Evolutionary conservation across 1,140 invertebrate genomes (phyloP), one percentile per base, ranked within the genome.

Genomic region (Drosophila willistoni): DNA sequence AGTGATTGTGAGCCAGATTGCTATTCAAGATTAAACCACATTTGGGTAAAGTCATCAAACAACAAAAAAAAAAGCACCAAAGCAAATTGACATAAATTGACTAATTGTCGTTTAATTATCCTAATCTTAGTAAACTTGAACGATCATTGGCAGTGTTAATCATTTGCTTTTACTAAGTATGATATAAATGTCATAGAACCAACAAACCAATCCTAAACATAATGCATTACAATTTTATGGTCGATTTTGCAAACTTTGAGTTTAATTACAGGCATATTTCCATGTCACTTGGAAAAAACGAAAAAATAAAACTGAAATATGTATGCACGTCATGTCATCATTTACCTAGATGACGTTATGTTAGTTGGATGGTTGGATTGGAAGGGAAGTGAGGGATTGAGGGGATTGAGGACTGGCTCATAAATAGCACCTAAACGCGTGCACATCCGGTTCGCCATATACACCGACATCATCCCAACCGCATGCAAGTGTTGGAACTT

Each of bases 371-470:
- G 44, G 44, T 13, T 47, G 13, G 41, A 42, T 14, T 12, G n/a
- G 5, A 5, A 13, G n/a, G n/a, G 3, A 13, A 13, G 12, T 3
- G 13, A 13, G n/a, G 41, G 41, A 12, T 10, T n/a, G n/a, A n/a
- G n/a, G 5, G 13, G 12, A 34, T 9, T 29, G 29, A 39, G 71
- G 63, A 36, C 29, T 63, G 72, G 59, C 63, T 61, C 60, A 68
- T 79, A 81, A 81, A 77, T 77, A 81, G 59, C 69, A 65, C 69
- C 79, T 81, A 81, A 81, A 81, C 77, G 79, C 79, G 73, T 75
- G 63, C 73, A 81, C 79, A 81, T 81, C 79, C 79, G 69, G 78
- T 62, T 29, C 17, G 5, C n/a, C 7, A 7, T 13, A 7, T 13
- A 42, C 6, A 25, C 36, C 36, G 22, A 25, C 60, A 41, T 74